A percentile compares a stretch with the other conserved stretches of the same genome.
Evolutionary conservation across 1,140 invertebrate genomes (phyloP).

Genomic region (Panagrolaimus sp.): DNA sequence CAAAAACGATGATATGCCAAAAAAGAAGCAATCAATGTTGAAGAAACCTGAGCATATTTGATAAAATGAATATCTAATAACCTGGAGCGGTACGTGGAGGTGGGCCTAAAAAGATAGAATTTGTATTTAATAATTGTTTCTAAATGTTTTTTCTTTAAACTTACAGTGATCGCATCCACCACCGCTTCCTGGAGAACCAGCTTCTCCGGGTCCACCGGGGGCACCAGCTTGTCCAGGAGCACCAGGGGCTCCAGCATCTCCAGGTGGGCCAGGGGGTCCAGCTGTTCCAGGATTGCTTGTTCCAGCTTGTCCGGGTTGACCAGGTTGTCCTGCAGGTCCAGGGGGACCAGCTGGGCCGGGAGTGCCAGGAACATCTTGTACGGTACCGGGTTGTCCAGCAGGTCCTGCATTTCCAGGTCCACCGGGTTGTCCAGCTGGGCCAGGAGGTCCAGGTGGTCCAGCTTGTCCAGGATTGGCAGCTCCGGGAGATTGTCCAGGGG

Average conservation of each 20-base stretch:
- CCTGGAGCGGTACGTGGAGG: too few relatives aligned
- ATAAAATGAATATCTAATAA: too few relatives aligned
- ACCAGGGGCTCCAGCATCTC: background rate
- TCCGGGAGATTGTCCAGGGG: slow-evolving; percentile 21
- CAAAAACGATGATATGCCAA: too few relatives aligned
- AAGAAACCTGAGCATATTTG: too few relatives aligned
- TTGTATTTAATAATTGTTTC: too few relatives aligned
- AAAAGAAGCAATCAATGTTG: too few relatives aligned
- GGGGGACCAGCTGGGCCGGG: slow-evolving; percentile 21
- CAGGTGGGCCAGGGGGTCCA: slow-evolving; percentile 10
- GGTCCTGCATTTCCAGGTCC: slow-evolving; percentile 23
- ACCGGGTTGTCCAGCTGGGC: slow-evolving; percentile 16
- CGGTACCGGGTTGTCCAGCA: slow-evolving; percentile 34
- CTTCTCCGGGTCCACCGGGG: background rate
- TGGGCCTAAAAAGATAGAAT: too few relatives aligned
- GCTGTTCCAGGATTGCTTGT: slow-evolving; percentile 19
- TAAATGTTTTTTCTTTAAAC: too few relatives aligned
- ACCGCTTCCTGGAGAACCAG: slow-evolving; percentile 10
- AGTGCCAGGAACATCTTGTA: slow-evolving; percentile 27
- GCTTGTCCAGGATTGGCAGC: background rate
- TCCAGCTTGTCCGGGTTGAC: slow-evolving; percentile 37
- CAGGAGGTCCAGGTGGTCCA: slow-evolving; percentile 12
- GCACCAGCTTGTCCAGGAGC: background rate
- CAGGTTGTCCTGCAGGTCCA: slow-evolving; percentile 15
- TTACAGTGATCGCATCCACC: slow-evolving; percentile 20